Percentiles rank a stretch among this genome's conserved stretches.
These are phyloP conservation scores for Eupelmus urozonus DNA, from an alignment of 2,888 invertebrate genomes.

Conservation along the genomic window DNA sequence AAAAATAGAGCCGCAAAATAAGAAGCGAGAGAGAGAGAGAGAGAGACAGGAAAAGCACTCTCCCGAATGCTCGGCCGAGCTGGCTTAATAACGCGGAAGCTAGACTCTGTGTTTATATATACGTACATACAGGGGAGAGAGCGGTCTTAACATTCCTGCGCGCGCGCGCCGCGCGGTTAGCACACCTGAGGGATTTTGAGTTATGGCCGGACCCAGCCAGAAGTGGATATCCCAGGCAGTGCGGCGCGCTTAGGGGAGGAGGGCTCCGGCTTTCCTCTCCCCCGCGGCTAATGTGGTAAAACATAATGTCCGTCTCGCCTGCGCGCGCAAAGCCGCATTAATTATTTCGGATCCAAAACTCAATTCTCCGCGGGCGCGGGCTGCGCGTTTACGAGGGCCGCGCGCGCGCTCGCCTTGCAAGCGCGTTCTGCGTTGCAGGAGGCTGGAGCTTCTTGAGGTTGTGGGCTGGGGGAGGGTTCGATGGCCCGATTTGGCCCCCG, in stretches of 20 bases:
- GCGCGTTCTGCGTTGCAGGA: not conserved
- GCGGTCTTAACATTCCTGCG: constrained; percentile 66
- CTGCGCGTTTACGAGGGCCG: not conserved
- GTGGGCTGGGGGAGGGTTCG: not conserved
- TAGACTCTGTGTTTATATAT: too few relatives aligned
- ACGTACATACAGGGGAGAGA: constrained; percentile 56
- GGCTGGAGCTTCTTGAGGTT: not conserved
- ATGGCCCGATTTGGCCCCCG: not conserved
- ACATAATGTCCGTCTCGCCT: constrained; percentile 68
- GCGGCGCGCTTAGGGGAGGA: too few relatives aligned
- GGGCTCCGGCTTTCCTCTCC: not conserved
- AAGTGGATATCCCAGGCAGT: constrained; percentile 21
- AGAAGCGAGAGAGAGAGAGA: not conserved
- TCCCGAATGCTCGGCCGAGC: constrained; percentile 5
- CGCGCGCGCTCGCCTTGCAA: not conserved
- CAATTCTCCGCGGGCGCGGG: constrained; percentile 20
- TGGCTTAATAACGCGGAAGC: too few relatives aligned
- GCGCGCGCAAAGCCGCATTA: constrained; percentile 66
- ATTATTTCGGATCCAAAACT: constrained; percentile 68
- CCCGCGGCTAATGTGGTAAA: constrained; percentile 69
- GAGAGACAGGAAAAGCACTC: not conserved
- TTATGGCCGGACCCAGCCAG: constrained; percentile 68
- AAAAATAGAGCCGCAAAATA: not conserved
- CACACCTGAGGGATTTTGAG: constrained; percentile 74
- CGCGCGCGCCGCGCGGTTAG: constrained; percentile 69